A percentile compares a stretch with the other conserved stretches of the same genome.
Conservation (phyloP, 2,113 vertebrate genomes). For the Epinephelus lanceolatus region DNA sequence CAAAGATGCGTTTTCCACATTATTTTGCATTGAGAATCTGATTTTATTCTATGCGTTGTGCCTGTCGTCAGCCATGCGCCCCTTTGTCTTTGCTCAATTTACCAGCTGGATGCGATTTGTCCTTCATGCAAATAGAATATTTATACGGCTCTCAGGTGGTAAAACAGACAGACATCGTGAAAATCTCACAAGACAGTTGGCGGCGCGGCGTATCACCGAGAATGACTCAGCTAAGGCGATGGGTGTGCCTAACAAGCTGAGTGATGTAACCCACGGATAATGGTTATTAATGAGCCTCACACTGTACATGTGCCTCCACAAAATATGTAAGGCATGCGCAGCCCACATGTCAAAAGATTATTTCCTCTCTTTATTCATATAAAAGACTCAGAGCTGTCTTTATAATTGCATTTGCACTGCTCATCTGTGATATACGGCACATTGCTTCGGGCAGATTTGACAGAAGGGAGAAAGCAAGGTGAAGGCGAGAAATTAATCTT, state of each 20-base stretch:
- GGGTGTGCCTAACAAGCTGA: constrained; percentile 63
- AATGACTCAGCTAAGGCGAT: constrained; percentile 74
- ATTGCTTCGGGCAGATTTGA: constrained; percentile 64
- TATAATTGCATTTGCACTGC: constrained; percentile 69
- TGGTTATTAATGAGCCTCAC: constrained; percentile 76
- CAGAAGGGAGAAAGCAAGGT: constrained; percentile 46
- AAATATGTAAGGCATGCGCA: constrained; percentile 60
- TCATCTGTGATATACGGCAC: constrained; percentile 68
- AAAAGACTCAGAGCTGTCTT: constrained; percentile 70
- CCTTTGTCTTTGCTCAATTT: constrained; percentile 20
- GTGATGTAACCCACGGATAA: constrained; percentile 74
- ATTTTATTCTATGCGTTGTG: not conserved
- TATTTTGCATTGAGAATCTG: not conserved
- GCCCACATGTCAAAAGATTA: constrained; percentile 66
- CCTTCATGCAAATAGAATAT: constrained; percentile 8
- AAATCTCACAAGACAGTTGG: constrained; percentile 35
- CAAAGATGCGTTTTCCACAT: not conserved
- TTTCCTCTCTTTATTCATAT: constrained; percentile 72
- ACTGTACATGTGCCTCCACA: constrained; percentile 51
- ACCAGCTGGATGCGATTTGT: constrained; percentile 3
- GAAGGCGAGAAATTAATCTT: constrained; percentile 53
- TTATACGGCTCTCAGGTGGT: not conserved
- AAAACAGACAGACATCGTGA: constrained; percentile 9
- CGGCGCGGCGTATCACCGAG: constrained; percentile 20
- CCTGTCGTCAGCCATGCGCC: not conserved